Evolutionary conservation across 1,140 invertebrate genomes (phyloP), one percentile per base, ranked within the genome.

Genomic region (Sycophila sp.): DNA sequence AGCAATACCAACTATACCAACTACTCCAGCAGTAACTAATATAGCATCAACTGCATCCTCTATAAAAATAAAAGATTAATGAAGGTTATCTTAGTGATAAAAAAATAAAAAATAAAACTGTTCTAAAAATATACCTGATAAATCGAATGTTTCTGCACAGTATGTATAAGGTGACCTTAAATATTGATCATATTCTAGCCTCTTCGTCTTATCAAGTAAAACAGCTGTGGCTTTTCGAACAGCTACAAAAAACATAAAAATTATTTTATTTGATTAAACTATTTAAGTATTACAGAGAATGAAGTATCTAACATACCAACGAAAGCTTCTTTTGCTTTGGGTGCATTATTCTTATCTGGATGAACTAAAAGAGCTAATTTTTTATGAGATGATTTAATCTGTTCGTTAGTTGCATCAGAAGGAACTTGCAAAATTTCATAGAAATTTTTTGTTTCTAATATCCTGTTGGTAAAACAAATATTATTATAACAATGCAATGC

Each of bases 281-380:
- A 4, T 42, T 17, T n/a, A n/a, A n/a, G n/a, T n/a, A 42, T 10
- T 42, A 19, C 19, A 45, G 24, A 47, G 19, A 47, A n/a, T n/a
- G n/a, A n/a, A 3, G 4, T 49, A 24, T n/a, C n/a, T 42, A 22
- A 67, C 19, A n/a, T 59, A 68, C 65, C 34, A 51, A 32, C 6
- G 32, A 68, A 68, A 17, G 65, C 65, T 22, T 70, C 59, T 55
- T 63, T 51, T 42, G 68, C 47, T 56, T 11, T 36, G 42, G 68
- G 59, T 32, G 32, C 15, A 40, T 70, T 64, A 19, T 70, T 70
- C 56, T 70, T 70, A 47, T 70, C 68, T 11, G 68, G 68, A 53
- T 70, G 68, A 22, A 70, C 59, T 56, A 38, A 28, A 2, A 70
- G 34, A 13, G 68, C 47, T 30, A 63, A 3, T 19, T 49, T 64